Evolutionary conservation across 2,113 vertebrate genomes (phyloP), one percentile per base, ranked within the genome.

Genomic region (Dicentrarchus labrax): DNA sequence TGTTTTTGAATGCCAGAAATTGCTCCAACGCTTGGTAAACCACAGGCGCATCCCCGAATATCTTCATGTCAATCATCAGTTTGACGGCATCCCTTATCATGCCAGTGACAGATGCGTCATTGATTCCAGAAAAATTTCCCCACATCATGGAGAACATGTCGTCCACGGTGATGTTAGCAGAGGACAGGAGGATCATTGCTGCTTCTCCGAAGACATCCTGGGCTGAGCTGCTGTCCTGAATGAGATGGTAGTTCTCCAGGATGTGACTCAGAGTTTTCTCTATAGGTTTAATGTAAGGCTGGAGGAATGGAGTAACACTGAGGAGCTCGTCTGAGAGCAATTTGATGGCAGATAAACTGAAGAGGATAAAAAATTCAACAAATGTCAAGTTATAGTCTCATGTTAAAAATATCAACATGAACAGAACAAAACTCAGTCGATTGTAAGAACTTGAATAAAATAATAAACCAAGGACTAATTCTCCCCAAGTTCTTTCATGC

Each of bases 21-120:
- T 90, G 57, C 36, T 94, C 87, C 88, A 95, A 41, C 2, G 80
- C 8, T 19, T 82, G 66, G 75, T 94, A 92, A 43, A 91, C 19
- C 62, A 57, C 43, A 0, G 93, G 71, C 6, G 30, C 80, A 47
- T 95, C 70, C 41, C 89, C 92, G 64, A 95, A 78, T 30, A 89
- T 7, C 24, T 85, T 68, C 78, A 87, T 67, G 15, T 86, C 67
- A 8, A 88, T 80, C 57, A 94, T 36, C 69, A 84, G 30, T 36
- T 62, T 51, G 8, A 94, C 19, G 5, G 75, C 48, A 19, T 88
- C 62, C 22, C 66, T 88, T 21, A 93, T 60, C 6, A 93, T 17
- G 41, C 81, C 53, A 16, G 81, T 39, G 5, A 88, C 8, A 51
- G 80, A 54, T 5, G 19, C 8, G 39, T 19, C 70, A 22, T 72